phyloP scores from a whole-genome alignment of 2,888 invertebrate genomes.

The Andrena praecox region DNA sequence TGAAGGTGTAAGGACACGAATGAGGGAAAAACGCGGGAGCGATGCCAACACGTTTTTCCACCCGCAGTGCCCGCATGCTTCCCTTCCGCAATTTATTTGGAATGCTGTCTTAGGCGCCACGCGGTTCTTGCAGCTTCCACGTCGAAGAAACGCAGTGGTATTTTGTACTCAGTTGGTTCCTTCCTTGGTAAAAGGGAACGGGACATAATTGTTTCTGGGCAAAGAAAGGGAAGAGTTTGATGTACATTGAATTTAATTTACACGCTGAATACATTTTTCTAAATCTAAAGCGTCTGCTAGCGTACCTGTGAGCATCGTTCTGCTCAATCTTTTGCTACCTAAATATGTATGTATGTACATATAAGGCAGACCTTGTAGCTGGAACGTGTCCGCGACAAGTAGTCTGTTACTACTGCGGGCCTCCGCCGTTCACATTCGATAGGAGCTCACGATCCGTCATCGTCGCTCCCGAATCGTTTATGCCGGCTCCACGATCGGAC shows the following conservation, averaged over 20 bases:
- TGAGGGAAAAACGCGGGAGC: constrained; percentile 42
- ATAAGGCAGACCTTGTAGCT: no score
- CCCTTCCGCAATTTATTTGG: constrained; percentile 67
- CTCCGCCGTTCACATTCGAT: no score
- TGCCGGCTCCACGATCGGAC: background rate
- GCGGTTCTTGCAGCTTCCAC: constrained; percentile 19
- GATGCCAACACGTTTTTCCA: constrained; percentile 59
- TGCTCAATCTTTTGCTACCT: no score
- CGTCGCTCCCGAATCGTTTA: background rate
- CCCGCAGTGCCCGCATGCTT: constrained; percentile 37
- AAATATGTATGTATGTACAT: no score
- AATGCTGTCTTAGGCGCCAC: constrained; percentile 64
- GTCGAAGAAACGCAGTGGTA: constrained; percentile 12
- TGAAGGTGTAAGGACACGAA: constrained; percentile 39
- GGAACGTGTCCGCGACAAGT: no score
- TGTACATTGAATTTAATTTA: no score
- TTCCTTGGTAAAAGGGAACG: background rate
- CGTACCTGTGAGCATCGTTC: no score
- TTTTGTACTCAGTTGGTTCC: constrained; percentile 10
- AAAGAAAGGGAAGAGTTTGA: no score
- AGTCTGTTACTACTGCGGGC: no score
- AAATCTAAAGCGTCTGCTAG: no score
- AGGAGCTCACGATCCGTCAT: background rate
- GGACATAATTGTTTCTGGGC: no score
- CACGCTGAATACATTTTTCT: no score